phyloP scores from a whole-genome alignment of 2,888 invertebrate genomes.

The Drosophila parthenogenetica region DNA sequence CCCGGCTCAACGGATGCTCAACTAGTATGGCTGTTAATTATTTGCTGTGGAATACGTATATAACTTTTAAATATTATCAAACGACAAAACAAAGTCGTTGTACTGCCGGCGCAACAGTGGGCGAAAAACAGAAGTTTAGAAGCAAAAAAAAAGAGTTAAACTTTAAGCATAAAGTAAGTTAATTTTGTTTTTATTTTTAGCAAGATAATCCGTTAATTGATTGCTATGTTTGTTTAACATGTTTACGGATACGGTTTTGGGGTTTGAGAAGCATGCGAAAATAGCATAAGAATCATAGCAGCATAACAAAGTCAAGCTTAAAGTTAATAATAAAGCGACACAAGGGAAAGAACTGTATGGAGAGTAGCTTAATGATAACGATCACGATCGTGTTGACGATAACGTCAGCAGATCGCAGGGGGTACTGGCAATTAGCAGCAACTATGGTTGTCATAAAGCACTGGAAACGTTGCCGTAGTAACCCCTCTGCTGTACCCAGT shows the following conservation, averaged over 20 bases:
- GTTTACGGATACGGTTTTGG: conserved; percentile 13
- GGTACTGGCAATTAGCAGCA: conserved; percentile 1
- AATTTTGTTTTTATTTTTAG: no score
- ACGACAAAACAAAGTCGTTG: background rate
- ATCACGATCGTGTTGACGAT: conserved; percentile 22
- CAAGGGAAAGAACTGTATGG: conserved; percentile 8
- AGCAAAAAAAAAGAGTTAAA: background rate
- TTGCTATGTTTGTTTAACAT: background rate
- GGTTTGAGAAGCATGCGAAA: conserved; percentile 37
- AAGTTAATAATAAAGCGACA: conserved; percentile 38
- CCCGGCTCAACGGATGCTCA: conserved; percentile 22
- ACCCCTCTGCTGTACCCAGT: background rate
- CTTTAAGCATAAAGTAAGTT: no score
- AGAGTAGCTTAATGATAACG: conserved; percentile 4
- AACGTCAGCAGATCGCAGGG: conserved; percentile 35
- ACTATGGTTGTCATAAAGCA: conserved; percentile 5
- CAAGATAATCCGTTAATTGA: no score
- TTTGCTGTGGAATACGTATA: conserved; percentile 36
- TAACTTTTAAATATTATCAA: conserved; percentile 26
- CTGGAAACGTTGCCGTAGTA: no score
- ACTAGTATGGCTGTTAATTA: conserved; percentile 27
- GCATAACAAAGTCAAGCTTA: conserved; percentile 29
- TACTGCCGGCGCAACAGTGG: no score
- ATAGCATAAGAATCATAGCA: conserved; percentile 18
- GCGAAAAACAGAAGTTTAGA: background rate